Evolutionary conservation across 2,797 vertebrate genomes (phyloP).

Genomic region (Rhodeus uyekii): DNA sequence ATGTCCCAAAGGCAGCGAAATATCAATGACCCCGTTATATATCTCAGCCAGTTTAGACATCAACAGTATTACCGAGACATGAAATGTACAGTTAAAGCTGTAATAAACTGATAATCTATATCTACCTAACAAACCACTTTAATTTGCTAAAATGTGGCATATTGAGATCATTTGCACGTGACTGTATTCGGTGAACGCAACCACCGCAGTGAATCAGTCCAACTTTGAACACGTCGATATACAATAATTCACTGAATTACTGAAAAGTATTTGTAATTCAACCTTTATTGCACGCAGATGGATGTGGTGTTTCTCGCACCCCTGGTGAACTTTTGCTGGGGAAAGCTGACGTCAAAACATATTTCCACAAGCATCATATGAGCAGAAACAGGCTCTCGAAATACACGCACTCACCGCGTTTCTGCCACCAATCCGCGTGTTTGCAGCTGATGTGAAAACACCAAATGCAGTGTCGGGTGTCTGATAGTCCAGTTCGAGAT

Average conservation of each 20-base stretch:
- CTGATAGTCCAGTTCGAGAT: background rate
- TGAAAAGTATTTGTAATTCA: background rate
- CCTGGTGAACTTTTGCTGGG: background rate
- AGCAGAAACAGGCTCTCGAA: background rate
- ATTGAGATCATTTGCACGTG: constrained; percentile 1
- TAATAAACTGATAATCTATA: background rate
- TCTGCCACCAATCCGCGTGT: background rate
- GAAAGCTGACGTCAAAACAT: background rate
- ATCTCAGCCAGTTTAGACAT: background rate
- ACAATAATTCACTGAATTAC: background rate
- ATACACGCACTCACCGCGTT: constrained; percentile 36
- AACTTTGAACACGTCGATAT: background rate
- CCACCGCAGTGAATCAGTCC: background rate
- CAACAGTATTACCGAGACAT: background rate
- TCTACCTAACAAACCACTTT: background rate
- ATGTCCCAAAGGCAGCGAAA: background rate
- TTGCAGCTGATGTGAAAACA: background rate
- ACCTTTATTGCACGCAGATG: background rate
- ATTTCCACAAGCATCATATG: constrained; percentile 10
- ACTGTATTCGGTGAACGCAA: background rate
- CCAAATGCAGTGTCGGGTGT: background rate
- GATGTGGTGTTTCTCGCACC: background rate
- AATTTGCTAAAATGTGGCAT: background rate
- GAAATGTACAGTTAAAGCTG: background rate
- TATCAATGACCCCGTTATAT: background rate